phyloP scores from a whole-genome alignment of 2,888 invertebrate genomes.

The Caenorhabditis doughertyi region DNA sequence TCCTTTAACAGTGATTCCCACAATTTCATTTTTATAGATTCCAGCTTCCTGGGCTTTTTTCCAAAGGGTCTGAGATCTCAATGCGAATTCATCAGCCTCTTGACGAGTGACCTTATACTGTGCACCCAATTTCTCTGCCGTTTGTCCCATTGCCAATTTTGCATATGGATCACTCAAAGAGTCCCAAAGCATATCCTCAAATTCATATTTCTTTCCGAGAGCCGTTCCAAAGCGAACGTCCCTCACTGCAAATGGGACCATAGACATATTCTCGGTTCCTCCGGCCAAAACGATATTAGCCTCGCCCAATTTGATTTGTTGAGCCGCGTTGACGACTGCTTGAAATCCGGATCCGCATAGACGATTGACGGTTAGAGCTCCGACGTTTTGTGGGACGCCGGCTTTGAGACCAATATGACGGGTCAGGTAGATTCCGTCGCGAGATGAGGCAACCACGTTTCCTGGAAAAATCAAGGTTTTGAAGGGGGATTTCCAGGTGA shows the following conservation, averaged over 20 bases:
- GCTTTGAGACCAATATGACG: conserved; percentile 90
- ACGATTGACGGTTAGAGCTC: conserved; percentile 92
- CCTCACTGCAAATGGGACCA: conserved; percentile 89
- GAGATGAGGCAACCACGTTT: conserved; percentile 86
- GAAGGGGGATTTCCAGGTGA: too few relatives aligned
- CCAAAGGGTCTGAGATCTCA: conserved; percentile 92
- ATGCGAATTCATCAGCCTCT: conserved; percentile 91
- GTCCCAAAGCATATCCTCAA: conserved; percentile 95
- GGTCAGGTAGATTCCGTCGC: conserved; percentile 91
- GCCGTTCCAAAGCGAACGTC: conserved; percentile 92
- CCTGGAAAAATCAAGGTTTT: too few relatives aligned
- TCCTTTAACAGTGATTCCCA: conserved; percentile 89
- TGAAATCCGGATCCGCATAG: conserved; percentile 99
- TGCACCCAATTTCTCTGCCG: conserved; percentile 94
- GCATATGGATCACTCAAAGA: conserved; percentile 92
- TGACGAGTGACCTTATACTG: conserved; percentile 90
- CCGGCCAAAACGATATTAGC: conserved; percentile 73
- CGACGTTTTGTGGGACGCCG: conserved; percentile 91
- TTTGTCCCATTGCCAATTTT: conserved; percentile 95
- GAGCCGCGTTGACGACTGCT: conserved; percentile 88
- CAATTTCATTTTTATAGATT: conserved; percentile 92
- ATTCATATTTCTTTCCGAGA: conserved; percentile 87
- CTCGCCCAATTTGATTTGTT: conserved; percentile 73
- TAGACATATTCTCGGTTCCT: conserved; percentile 95
- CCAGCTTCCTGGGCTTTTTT: conserved; percentile 90